phyloP scores from a whole-genome alignment of 92 coral and sea anemone genomes.

The Epizoanthus ramosus region DNA sequence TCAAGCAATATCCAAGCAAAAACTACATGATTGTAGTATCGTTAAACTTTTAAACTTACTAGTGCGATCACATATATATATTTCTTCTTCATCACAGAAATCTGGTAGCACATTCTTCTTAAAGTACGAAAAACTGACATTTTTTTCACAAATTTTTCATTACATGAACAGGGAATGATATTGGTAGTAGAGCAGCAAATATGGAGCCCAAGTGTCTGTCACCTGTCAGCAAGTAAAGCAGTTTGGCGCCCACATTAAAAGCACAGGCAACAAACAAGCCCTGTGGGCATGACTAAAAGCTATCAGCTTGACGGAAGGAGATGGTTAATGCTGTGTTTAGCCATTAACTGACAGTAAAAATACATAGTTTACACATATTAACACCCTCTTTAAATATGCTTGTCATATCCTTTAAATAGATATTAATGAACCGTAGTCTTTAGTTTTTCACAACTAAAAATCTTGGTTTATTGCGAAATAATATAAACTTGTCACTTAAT shows the following conservation, averaged over 20 bases:
- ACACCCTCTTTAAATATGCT: background rate
- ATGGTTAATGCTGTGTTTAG: background rate
- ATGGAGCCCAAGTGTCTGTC: conserved; percentile 6
- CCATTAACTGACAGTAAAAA: no score
- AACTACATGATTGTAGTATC: no score
- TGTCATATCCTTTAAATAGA: background rate
- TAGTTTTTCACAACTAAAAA: no score
- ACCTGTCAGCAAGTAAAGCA: background rate
- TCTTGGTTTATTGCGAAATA: no score
- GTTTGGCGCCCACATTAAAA: background rate
- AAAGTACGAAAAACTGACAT: background rate
- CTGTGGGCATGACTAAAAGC: background rate
- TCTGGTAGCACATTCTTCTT: background rate
- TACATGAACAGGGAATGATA: background rate
- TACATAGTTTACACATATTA: no score
- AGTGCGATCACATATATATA: no score
- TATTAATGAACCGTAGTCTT: no score
- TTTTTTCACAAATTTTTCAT: background rate
- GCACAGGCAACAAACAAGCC: background rate
- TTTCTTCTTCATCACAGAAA: no score
- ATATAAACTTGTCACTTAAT: no score
- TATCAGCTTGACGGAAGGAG: background rate
- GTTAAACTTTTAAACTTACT: no score
- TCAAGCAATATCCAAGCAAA: no score
- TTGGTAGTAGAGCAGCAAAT: background rate